These are phyloP conservation scores for Brachionus angularis DNA, from an alignment of 1,140 invertebrate species.

Conservation along the genomic window DNA sequence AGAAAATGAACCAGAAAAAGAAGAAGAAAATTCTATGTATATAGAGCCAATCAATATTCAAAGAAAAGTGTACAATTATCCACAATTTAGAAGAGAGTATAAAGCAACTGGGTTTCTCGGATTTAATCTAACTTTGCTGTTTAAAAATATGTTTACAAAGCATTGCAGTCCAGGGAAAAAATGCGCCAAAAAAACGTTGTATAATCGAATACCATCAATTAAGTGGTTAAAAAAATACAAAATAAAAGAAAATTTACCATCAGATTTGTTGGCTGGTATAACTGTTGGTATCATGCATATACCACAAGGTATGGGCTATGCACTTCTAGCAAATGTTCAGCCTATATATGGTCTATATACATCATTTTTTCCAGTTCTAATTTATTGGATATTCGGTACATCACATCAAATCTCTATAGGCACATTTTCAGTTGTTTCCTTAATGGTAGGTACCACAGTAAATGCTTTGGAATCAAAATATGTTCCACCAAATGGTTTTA, in stretches of 20 bases:
- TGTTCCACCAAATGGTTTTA: neutral
- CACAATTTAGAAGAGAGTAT: neutral
- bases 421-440: conserved; percentile 79
- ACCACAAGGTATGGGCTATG: conserved; percentile 73
- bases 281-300: conserved; percentile 60
- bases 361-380: conserved; percentile 83
- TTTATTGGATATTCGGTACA: conserved; percentile 84
- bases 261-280: conserved; percentile 58
- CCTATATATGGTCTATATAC: conserved; percentile 87
- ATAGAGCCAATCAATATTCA: neutral
- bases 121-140: neutral
- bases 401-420: conserved; percentile 87
- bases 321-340: conserved; percentile 75
- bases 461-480: conserved; percentile 30
- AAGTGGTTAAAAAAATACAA: conserved; percentile 55
- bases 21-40: neutral
- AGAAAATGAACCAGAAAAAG: no score
- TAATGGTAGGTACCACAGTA: conserved; percentile 64
- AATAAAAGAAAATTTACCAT: conserved; percentile 51
- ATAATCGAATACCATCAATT: conserved; percentile 50
- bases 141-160: neutral
- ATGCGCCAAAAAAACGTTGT: conserved; percentile 4
- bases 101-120: neutral
- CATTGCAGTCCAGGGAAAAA: neutral
- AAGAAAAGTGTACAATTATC: neutral